Evolutionary conservation across 1,140 invertebrate species (phyloP).

Genomic region (Pemphigus obesinymphae): DNA sequence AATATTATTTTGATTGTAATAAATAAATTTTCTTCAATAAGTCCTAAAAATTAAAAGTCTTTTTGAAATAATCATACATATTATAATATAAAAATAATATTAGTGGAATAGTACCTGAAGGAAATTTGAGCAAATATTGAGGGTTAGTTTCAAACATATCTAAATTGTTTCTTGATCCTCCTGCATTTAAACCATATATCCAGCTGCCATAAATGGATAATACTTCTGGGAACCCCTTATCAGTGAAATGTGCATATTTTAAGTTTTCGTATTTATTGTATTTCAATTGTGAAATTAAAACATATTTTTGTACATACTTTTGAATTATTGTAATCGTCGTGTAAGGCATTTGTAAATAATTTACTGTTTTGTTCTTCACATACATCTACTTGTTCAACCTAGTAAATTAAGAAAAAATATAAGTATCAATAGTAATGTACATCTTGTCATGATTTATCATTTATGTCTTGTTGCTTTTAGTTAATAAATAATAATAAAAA

Average conservation of each 20-base stretch:
- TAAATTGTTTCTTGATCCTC: slow-evolving; percentile 41
- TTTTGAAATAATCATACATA: not conserved
- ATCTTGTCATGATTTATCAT: not conserved
- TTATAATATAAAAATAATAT: not conserved
- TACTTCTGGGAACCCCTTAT: slow-evolving; percentile 27
- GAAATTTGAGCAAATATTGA: slow-evolving; percentile 41
- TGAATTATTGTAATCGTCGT: not conserved
- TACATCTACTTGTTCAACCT: slow-evolving; percentile 28
- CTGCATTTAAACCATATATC: slow-evolving; percentile 39
- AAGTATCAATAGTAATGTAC: not conserved
- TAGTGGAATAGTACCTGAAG: not conserved
- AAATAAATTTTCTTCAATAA: slow-evolving; percentile 30
- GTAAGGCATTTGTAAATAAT: not conserved
- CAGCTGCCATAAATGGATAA: slow-evolving; percentile 33
- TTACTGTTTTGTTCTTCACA: slow-evolving; percentile 27
- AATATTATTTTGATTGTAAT: slow-evolving; percentile 37
- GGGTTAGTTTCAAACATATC: slow-evolving; percentile 42
- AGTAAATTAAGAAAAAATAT: not conserved
- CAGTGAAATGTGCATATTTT: not conserved
- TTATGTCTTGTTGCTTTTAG: not conserved
- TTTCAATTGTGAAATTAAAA: not conserved
- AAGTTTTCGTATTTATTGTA: not conserved
- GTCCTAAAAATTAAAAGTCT: not conserved
- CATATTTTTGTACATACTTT: not conserved
- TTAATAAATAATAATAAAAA: not conserved